Percentiles rank a stretch among this genome's conserved stretches.
Conservation (phyloP, 2,797 vertebrate genomes). For the Onychomys arenicola region DNA sequence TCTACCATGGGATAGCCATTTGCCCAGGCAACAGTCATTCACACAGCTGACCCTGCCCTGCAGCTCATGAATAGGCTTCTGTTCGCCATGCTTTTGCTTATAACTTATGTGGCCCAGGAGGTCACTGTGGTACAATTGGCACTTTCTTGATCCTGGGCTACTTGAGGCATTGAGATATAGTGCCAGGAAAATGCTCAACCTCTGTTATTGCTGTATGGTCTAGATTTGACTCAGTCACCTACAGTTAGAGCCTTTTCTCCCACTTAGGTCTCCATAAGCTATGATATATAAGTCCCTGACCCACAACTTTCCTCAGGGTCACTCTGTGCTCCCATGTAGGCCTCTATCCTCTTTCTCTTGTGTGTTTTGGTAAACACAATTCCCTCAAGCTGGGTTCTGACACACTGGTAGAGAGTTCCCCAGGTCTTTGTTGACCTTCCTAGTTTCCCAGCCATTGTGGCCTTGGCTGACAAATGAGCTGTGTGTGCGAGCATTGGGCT, state of each 20-base stretch:
- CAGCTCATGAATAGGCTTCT: background rate
- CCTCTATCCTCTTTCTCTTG: background rate
- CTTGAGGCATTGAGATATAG: background rate
- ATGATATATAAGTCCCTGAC: too few species aligned
- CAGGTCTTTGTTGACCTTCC: too few species aligned
- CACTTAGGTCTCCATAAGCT: too few species aligned
- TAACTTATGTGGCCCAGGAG: accelerated
- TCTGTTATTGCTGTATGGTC: accelerated
- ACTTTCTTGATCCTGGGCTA: background rate
- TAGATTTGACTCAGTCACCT: accelerated
- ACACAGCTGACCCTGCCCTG: background rate
- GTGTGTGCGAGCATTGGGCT: accelerated
- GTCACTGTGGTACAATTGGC: too few species aligned
- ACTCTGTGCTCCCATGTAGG: background rate
- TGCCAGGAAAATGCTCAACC: accelerated
- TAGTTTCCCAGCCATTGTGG: background rate
- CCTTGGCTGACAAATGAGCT: background rate
- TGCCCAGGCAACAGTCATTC: too few species aligned
- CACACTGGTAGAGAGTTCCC: accelerated
- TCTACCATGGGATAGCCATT: background rate
- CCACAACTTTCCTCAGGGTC: accelerated
- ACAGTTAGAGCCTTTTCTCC: background rate
- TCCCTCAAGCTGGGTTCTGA: background rate
- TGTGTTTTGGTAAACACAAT: background rate
- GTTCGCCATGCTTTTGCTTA: background rate